phyloP scores from a whole-genome alignment of 2,797 vertebrate species.

The Tokudaia muenninki region DNA sequence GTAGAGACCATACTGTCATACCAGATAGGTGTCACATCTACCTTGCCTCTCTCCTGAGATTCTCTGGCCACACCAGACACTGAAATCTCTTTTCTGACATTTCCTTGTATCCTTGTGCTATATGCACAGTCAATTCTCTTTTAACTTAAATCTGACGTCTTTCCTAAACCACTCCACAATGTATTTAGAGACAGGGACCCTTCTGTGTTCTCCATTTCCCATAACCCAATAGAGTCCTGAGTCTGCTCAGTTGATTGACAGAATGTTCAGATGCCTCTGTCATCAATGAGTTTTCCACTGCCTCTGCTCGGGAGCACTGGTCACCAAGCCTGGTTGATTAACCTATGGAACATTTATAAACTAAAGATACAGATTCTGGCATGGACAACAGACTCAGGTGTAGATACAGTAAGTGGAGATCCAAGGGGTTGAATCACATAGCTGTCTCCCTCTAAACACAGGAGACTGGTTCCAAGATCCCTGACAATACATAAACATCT shows the following conservation, averaged over 20 bases:
- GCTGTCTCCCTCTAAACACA: not conserved
- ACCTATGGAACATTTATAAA: not conserved
- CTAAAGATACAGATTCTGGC: not conserved
- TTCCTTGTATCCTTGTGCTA: not conserved
- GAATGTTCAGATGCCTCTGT: not conserved
- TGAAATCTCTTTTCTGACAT: not conserved
- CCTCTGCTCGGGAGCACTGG: not conserved
- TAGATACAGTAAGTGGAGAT: not conserved
- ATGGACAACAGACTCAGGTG: not conserved
- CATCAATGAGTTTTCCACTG: not conserved
- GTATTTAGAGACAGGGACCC: not conserved
- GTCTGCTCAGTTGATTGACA: not conserved
- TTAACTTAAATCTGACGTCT: not conserved
- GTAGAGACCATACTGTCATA: not conserved
- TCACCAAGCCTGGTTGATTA: not conserved
- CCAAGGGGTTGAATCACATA: not conserved
- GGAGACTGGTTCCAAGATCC: not conserved
- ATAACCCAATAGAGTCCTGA: not conserved
- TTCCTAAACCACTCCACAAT: not conserved
- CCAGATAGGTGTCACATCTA: not conserved
- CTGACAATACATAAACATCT: not conserved
- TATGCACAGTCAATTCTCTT: not conserved
- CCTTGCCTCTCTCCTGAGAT: not conserved
- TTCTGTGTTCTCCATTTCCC: not conserved
- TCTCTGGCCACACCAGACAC: not conserved